A percentile compares a stretch with the other conserved stretches of the same genome.
Evolutionary conservation across 2,888 invertebrate genomes (phyloP).

Genomic region (Carpatolechia fugitivella): DNA sequence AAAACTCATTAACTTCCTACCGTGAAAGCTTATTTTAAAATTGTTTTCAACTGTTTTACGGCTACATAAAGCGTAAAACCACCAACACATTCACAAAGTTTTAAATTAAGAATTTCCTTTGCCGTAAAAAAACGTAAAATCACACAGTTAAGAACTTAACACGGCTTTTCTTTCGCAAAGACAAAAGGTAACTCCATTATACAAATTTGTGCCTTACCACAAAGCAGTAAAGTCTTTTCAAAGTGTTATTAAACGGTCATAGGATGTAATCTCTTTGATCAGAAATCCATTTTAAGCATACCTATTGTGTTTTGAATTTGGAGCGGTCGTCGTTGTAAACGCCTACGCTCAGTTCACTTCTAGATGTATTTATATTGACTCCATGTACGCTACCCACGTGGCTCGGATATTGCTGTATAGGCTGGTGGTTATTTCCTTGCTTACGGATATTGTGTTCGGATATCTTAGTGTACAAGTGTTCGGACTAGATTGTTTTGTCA

Average conservation of each 20-base stretch:
- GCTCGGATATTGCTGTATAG: neutral
- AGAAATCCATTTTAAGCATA: neutral
- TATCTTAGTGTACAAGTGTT: neutral
- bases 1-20: no score
- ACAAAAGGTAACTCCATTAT: neutral
- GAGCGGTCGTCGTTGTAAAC: neutral
- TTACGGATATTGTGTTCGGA: neutral
- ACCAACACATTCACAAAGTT: neutral
- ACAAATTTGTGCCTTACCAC: neutral
- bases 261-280: neutral
- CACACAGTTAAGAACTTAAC: neutral
- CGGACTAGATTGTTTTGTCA: no score
- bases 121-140: neutral
- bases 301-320: conserved; percentile 2
- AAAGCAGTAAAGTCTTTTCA: neutral
- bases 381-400: conserved; percentile 9
- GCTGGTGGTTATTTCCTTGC: neutral
- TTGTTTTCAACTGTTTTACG: neutral
- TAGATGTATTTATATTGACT: neutral
- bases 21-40: no score
- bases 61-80: neutral
- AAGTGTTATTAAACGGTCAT: neutral
- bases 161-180: neutral
- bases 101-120: neutral
- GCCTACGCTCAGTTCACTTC: conserved; percentile 11